Base-by-base conservation (phyloP, 2,113 vertebrate genomes). In the Caloenas nicobarica region DNA sequence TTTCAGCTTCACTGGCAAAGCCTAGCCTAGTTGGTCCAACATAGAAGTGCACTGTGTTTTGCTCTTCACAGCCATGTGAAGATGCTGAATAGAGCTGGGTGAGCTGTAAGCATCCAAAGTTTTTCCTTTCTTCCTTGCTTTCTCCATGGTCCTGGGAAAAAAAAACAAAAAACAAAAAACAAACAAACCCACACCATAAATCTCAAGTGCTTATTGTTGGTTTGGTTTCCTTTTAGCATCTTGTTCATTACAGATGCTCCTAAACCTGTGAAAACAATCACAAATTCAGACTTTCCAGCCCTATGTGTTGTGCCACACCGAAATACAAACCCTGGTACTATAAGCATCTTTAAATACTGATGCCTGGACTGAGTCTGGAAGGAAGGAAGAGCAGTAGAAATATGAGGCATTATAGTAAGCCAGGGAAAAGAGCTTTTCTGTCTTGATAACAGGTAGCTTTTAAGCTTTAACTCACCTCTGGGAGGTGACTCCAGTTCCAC, bases 1-100 rank as follows among this genome's bases (percentile, higher is more conserved):
- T 97, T 97, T 97, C 64, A 93, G 62, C 85, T 94, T 68, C 70
- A 87, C 36, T 93, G 93, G 69, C 65, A 91, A 96, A 95, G 81
- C 36, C 21, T n/a, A 95, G 66, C 18, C 66, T 82, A 87, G 70
- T 14, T 94, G 88, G 76, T 93, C 80, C 72, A 81, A 97, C 81
- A 95, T 10, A 89, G 92, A 50, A 72, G 58, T 56, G 65, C 76
- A 86, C 88, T 95, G 86, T 88, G 80, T 85, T 97, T 70, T 80
- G 64, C 64, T 79, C 93, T 91, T 97, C 74, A 81, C 70, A 53
- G 38, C 79, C 72, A 62, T 65, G 56, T 56, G 61, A 93, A 89
- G 79, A 81, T 68, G 61, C 87, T 96, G 77, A 95, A 86, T 93
- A 86, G 89, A 80, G 70, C 58, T 4, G 69, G 34, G 31, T 50